Conservation (phyloP, 2,888 invertebrate species). For the Lasioglossum villosulum region DNA sequence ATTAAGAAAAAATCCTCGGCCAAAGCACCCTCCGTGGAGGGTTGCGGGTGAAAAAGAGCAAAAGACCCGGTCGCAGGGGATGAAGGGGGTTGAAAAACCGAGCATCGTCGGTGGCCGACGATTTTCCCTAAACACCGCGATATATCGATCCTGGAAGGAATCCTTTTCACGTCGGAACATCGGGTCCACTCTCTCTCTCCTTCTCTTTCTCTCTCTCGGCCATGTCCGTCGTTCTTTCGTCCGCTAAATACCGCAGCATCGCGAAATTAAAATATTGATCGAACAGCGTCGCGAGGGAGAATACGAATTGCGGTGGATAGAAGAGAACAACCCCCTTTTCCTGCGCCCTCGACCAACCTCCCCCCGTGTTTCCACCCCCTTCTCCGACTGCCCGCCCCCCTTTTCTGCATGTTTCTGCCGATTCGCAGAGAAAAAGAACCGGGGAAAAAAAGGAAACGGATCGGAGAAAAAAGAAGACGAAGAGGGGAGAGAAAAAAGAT, state of each 20-base stretch:
- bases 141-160: constrained; percentile 54
- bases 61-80: background rate
- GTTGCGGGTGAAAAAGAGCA: constrained; percentile 12
- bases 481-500: constrained; percentile 57
- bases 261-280: constrained; percentile 85
- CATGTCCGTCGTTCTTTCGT: constrained; percentile 67
- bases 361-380: background rate
- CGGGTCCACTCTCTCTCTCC: constrained; percentile 25
- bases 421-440: constrained; percentile 14
- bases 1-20: background rate
- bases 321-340: constrained; percentile 59
- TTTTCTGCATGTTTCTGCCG: constrained; percentile 63
- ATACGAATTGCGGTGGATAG: constrained; percentile 80
- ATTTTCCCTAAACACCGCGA: constrained; percentile 49
- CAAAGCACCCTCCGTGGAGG: background rate
- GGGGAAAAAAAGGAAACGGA: background rate
- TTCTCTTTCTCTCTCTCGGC: background rate
- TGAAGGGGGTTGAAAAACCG: background rate
- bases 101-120: constrained; percentile 29
- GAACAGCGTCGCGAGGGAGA: constrained; percentile 77
- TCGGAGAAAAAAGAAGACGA: background rate
- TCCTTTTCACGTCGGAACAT: constrained; percentile 65
- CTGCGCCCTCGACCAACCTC: background rate
- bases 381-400: background rate
- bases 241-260: constrained; percentile 84